These are phyloP conservation scores for Stictocephala bisonia DNA, from an alignment of 2,888 invertebrate species.

Conservation along the genomic window DNA sequence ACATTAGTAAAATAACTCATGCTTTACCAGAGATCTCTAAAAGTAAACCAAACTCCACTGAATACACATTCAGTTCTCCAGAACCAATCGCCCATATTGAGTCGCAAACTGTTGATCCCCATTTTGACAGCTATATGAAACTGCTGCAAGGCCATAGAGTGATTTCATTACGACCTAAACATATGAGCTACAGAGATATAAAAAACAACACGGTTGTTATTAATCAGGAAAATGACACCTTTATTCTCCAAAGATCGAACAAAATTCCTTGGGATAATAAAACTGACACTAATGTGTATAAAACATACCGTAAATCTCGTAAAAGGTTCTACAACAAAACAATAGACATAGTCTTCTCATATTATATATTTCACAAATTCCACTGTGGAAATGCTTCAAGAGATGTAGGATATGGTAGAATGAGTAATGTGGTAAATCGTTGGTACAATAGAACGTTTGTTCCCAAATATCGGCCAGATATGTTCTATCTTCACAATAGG, in stretches of 20 bases:
- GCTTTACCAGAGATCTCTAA: neutral
- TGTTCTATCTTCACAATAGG: constrained; percentile 10
- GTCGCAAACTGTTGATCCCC: neutral
- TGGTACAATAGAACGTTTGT: constrained; percentile 29
- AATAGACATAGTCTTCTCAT: constrained; percentile 16
- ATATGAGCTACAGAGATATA: neutral
- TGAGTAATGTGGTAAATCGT: constrained; percentile 28
- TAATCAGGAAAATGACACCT: no score
- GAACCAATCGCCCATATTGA: neutral
- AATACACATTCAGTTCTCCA: neutral
- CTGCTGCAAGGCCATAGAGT: neutral
- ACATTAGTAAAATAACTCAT: neutral
- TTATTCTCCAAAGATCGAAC: constrained; percentile 1
- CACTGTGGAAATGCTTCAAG: neutral
- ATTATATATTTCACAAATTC: constrained; percentile 17
- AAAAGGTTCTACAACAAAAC: constrained; percentile 34
- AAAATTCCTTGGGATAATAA: constrained; percentile 6
- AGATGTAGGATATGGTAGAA: constrained; percentile 21
- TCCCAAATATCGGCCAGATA: constrained; percentile 14
- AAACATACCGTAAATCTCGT: neutral
- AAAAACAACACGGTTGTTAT: neutral
- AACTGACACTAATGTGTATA: constrained; percentile 1
- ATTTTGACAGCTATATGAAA: neutral
- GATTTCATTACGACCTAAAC: neutral
- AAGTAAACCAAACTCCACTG: neutral